Base-by-base conservation (phyloP, 2,888 invertebrate genomes). In the Nomada ferruginata region DNA sequence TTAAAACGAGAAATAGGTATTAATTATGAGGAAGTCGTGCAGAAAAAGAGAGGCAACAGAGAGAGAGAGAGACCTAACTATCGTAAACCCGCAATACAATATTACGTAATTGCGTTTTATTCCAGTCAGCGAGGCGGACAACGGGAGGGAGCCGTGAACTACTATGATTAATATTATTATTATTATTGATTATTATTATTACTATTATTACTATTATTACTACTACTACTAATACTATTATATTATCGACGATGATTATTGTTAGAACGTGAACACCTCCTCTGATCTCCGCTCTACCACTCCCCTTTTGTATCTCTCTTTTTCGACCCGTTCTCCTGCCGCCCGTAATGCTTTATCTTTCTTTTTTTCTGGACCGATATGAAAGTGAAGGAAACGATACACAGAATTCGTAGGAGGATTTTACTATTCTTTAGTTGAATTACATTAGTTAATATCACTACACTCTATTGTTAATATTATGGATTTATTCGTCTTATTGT, bases 31-130 rank as follows among this genome's bases (percentile, higher is more conserved):
- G 68, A 63, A 82, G 69, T 77, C 52, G 72, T 68, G 63, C 82
- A 78, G 80, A 88, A 87, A 79, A 88, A 80, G 85, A 75, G 80
- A 86, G 85, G 83, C 72, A 84, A 85, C 74, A 86, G 76, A 80
- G 87, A 79, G 85, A 82, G 85, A 88, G 87, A 79, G 85, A 82
- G 85, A 88, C 85, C 83, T 88, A 88, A 88, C 81, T 88, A 88
- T 86, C 83, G 74, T 86, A 82, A 86, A 80, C 69, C 77, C 79
- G 76, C 65, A 72, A 71, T 71, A 71, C 60, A 74, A 68, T 81
- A 82, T 63, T 87, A 88, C 77, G 88, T 90, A 90, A 88, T 90
- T 90, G 87, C 87, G 90, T 91, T 73, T 91, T 89, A 88, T 90
- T 90, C 86, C 89, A 88, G 83, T 89, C 70, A 76, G 42, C 75